A percentile compares a stretch with the other conserved stretches of the same genome.
Evolutionary conservation across 35 echinoderm and acorn worm species (phyloP).

Genomic region (Anneissia japonica): DNA sequence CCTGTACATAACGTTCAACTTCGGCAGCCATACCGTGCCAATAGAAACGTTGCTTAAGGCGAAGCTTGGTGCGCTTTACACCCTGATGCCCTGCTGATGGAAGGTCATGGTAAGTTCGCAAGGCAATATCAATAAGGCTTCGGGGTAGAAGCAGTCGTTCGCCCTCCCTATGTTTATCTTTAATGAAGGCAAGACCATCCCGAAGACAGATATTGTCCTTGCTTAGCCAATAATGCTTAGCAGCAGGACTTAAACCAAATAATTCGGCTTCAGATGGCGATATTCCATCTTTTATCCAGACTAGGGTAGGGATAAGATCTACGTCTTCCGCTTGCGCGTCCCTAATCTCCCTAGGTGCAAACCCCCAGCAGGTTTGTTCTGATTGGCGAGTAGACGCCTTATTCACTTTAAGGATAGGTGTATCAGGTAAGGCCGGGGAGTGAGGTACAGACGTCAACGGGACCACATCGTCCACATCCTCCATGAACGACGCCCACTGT

Average conservation of each 20-base stretch:
- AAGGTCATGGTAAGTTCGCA: neutral
- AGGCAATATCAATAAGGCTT: neutral
- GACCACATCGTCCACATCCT: constrained; percentile 40
- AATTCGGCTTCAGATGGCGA: neutral
- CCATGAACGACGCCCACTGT: constrained; percentile 29
- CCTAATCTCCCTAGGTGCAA: neutral
- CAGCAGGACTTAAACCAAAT: neutral
- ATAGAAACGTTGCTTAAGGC: constrained; percentile 20
- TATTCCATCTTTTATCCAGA: constrained; percentile 16
- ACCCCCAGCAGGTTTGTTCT: neutral
- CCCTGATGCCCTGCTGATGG: constrained; percentile 1
- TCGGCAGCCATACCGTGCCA: constrained; percentile 28
- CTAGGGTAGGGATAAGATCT: neutral
- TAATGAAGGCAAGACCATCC: constrained; percentile 2
- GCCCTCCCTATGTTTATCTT: constrained; percentile 7
- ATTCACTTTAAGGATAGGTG: neutral
- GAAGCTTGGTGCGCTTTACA: neutral
- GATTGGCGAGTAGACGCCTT: neutral
- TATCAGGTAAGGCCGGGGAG: neutral
- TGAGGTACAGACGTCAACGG: neutral
- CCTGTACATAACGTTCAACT: neutral
- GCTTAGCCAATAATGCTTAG: constrained; percentile 32
- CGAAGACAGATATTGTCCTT: constrained; percentile 10
- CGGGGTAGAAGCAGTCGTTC: neutral
- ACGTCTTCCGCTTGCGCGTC: constrained; percentile 19